Evolutionary conservation across 2,113 vertebrate genomes (phyloP), one percentile per base, ranked within the genome.

Genomic region (Hydrolagus affinis): DNA sequence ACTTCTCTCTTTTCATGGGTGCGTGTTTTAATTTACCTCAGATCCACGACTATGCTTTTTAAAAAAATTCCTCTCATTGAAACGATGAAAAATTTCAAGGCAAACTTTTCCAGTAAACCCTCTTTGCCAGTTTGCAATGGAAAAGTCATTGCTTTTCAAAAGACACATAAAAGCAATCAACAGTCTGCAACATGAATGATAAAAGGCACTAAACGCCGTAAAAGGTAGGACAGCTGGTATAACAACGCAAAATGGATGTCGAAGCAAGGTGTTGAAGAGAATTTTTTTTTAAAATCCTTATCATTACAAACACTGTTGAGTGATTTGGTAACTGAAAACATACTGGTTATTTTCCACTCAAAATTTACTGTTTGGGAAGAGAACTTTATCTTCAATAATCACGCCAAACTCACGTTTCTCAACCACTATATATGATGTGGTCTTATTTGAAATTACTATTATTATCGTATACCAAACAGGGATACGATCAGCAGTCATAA

Each of bases 401-500:
- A 32, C 9, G 8, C 30, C 59, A 25, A 80, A 25, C 60, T 28
- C 64, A 28, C 6, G 2, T 15, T 15, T 83, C 60, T 68, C 6
- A 32, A 10, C 23, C 32, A 66, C 78, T 83, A 68, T 30, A 66
- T 68, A 66, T 83, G 59, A n/a, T n/a, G 14, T 25, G 66, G 78
- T 6, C 59, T 83, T 15, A 8, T n/a, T 83, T 28, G 62, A 68
- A 4, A 32, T 83, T 64, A 30, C 23, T 8, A 66, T 66, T 21
- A 28, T 83, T 83, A 80, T 28, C 62, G 32, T 19, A 28, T 64
- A 62, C 12, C 76, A 66, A 83, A 32, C 32, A 66, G 9, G 17
- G 60, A 83, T 83, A 68, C 7, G 6, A 66, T 30, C 73, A 56
- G 73, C 73, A 75, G 73, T 19, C 73, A 75, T 75, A 75, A 57